Percentiles rank a stretch among this genome's conserved stretches.
Conservation (phyloP, 2,797 vertebrate species). For the Austrolebias charrua region DNA sequence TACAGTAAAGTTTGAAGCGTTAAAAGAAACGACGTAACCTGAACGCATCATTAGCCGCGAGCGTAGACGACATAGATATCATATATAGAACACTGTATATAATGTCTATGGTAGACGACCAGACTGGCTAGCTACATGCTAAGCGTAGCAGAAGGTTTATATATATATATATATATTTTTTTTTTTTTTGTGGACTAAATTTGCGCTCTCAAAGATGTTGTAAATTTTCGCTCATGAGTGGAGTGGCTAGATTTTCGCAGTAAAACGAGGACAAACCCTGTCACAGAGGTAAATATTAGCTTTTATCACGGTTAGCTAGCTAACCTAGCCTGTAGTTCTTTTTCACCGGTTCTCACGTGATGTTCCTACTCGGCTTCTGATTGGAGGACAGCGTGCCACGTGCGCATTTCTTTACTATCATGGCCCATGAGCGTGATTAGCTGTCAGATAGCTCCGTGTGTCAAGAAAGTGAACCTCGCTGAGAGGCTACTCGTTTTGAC, state of each 20-base stretch:
- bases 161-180: no score
- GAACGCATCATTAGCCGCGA: no score
- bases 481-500: no score
- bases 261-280: not conserved
- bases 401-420: slow-evolving; percentile 52
- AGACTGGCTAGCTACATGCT: slow-evolving; percentile 1
- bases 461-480: no score
- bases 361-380: slow-evolving; percentile 56
- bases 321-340: not conserved
- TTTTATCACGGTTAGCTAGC: not conserved
- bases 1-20: no score
- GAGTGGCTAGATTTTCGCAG: no score
- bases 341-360: slow-evolving; percentile 19
- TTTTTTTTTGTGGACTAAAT: not conserved
- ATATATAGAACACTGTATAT: no score
- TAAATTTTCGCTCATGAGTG: accelerated
- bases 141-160: no score
- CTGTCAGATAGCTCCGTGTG: slow-evolving; percentile 21
- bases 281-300: not conserved
- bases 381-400: slow-evolving; percentile 74
- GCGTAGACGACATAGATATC: no score
- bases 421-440: no score
- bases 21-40: no score
- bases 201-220: accelerated
- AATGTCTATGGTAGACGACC: no score